Evolutionary conservation across 2,888 invertebrate species (phyloP).

Genomic region (Dryobota labecula): DNA sequence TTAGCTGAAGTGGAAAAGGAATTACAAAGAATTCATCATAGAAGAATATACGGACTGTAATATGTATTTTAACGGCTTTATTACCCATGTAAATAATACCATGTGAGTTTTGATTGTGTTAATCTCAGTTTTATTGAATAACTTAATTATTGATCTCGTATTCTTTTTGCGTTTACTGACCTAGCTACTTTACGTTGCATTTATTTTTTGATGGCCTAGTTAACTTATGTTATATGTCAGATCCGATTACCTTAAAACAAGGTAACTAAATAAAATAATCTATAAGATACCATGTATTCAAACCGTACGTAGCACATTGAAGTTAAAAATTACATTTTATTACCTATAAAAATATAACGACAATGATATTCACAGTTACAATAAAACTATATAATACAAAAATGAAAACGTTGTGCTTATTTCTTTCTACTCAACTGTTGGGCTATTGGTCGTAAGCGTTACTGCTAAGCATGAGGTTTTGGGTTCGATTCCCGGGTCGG

Average conservation of each 20-base stretch:
- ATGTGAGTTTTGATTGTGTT: constrained; percentile 13
- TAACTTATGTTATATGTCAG: too few species aligned
- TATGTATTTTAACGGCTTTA: constrained; percentile 13
- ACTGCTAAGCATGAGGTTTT: too few species aligned
- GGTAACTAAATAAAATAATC: background rate
- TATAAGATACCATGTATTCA: background rate
- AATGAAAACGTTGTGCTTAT: constrained; percentile 2
- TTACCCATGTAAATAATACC: constrained; percentile 16
- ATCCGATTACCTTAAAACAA: background rate
- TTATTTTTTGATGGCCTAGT: background rate
- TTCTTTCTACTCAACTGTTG: background rate
- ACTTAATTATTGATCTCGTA: constrained; percentile 32
- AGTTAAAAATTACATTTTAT: constrained; percentile 14
- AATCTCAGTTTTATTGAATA: background rate
- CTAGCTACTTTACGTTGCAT: background rate
- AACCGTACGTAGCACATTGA: constrained; percentile 10
- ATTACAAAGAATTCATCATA: constrained; percentile 81
- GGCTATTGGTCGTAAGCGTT: too few species aligned
- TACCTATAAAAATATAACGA: constrained; percentile 1
- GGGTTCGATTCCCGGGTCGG: too few species aligned
- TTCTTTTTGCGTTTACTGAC: background rate
- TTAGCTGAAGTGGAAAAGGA: constrained; percentile 80
- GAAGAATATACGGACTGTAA: constrained; percentile 67
- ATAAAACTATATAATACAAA: constrained; percentile 36
- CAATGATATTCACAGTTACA: constrained; percentile 34